These are phyloP conservation scores for Chlorospingus flavigularis DNA, from an alignment of 2,797 vertebrate genomes.

Conservation along the genomic window DNA sequence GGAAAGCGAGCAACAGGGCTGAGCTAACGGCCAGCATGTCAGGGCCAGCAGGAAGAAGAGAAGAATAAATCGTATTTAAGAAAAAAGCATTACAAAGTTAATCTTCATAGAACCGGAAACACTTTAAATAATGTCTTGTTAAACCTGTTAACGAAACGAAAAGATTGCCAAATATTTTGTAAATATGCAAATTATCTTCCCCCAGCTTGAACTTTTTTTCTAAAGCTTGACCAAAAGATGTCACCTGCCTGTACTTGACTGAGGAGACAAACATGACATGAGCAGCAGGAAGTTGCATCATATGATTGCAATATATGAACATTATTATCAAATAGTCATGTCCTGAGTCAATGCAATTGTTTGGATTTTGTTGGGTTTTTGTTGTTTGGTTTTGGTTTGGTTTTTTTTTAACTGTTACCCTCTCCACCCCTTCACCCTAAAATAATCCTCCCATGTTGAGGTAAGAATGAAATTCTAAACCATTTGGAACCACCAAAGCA, in stretches of 20 bases:
- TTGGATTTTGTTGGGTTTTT: background rate
- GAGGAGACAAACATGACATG: slow-evolving; percentile 27
- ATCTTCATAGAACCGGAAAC: background rate
- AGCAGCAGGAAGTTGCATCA: slow-evolving; percentile 63
- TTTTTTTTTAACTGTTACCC: background rate
- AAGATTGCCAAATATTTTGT: background rate
- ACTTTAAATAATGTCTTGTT: background rate
- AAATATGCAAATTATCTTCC: background rate
- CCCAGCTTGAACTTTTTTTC: background rate
- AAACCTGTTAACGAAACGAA: background rate
- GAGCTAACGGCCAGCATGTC: background rate
- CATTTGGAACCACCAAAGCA: background rate
- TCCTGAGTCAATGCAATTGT: slow-evolving; percentile 37
- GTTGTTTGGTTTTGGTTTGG: background rate
- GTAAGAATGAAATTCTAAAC: background rate
- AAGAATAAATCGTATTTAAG: background rate
- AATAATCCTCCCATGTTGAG: background rate
- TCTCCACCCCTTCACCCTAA: background rate
- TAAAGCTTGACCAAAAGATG: slow-evolving; percentile 32
- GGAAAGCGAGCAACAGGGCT: background rate
- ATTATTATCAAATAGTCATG: slow-evolving; percentile 41
- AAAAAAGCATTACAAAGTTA: background rate
- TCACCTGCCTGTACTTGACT: background rate
- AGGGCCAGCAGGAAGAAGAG: background rate
- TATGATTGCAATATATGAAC: slow-evolving; percentile 29